Conservation (phyloP, 1,140 invertebrate species). For the Phortica variegata region DNA sequence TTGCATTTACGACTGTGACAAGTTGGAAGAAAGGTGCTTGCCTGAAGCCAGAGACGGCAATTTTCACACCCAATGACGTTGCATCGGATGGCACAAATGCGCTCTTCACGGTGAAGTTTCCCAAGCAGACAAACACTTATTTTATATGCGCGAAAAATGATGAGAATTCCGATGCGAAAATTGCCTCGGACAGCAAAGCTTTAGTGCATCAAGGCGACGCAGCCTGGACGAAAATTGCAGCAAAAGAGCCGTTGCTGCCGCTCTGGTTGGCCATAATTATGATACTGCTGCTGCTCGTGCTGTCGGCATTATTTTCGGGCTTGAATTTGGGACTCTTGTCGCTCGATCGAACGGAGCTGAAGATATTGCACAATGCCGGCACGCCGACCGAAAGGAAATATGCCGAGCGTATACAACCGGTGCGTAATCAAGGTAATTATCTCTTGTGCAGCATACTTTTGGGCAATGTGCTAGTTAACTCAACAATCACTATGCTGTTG, state of each 20-base stretch:
- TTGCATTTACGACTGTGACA: constrained; percentile 69
- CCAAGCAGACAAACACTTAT: constrained; percentile 56
- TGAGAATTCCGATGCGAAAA: constrained; percentile 37
- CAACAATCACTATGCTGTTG: constrained; percentile 91
- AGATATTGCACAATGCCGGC: constrained; percentile 87
- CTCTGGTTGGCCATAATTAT: constrained; percentile 74
- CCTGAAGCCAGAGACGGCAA: constrained; percentile 59
- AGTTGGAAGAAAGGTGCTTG: constrained; percentile 60
- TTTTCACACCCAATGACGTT: constrained; percentile 57
- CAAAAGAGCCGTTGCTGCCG: constrained; percentile 70
- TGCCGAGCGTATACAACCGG: constrained; percentile 83
- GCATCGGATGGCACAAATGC: constrained; percentile 60
- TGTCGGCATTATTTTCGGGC: constrained; percentile 93
- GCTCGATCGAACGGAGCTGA: constrained; percentile 90
- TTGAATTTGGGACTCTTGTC: constrained; percentile 97
- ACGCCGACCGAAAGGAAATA: constrained; percentile 76
- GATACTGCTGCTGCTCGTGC: constrained; percentile 76
- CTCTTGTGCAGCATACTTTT: constrained; percentile 92
- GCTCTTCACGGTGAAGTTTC: constrained; percentile 62
- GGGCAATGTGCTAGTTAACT: constrained; percentile 98
- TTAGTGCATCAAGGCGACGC: constrained; percentile 71
- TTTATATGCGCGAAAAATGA: constrained; percentile 68
- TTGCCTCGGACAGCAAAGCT: constrained; percentile 23
- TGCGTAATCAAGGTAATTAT: constrained; percentile 92
- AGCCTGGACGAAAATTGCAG: constrained; percentile 64